Base-by-base conservation (phyloP, 92 coral and sea anemone genomes). In the Micromussa lordhowensis region DNA sequence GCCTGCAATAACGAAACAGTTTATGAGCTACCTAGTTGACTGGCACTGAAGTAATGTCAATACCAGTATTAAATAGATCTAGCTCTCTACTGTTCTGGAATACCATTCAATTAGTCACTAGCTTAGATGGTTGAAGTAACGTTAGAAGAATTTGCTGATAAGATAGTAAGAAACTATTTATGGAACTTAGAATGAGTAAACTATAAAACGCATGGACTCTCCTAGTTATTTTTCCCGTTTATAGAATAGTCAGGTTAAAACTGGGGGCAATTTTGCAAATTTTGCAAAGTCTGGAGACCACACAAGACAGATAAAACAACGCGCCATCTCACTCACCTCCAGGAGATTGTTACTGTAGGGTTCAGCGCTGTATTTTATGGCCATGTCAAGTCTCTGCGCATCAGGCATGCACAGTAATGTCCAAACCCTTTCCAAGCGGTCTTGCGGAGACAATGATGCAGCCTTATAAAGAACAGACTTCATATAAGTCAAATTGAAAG, bases 321-420 rank as follows among this genome's bases (percentile, higher is more conserved):
- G 70, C 26, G 38, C 26, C 14, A 30, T 31, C 44, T 89, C 58
- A 95, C 98, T 89, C 58, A 97, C 99, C 88, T 97, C 95, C 24
- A 88, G 90, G 19, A 97, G 84, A 34, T 55, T 85, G 58, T 92
- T 77, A 36, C 93, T 89, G 80, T 94, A 89, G 2, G 95, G 93
- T 30, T 96, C 99, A n/a, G 97, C 95, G 85, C 99, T 97, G 92
- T 97, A 97, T 54, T 97, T 97, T 24, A 97, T 96, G 0, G 99
- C 99, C 99, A 97, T 97, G 70, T 97, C 99, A 22, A 97, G 85
- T 77, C 98, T 82, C 35, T 88, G 90, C 5, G 90, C 91, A 38
- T 97, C 98, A 44, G 99, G 99, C 98, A 96, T 95, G 85, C 96
- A 94, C 35, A 97, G 89, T 32, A 93, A 82, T 0, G 98, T 94